A percentile compares a stretch with the other conserved stretches of the same genome.
Evolutionary conservation across 2,888 invertebrate genomes (phyloP).

Genomic region (Cataglyphis rosenhaueri): DNA sequence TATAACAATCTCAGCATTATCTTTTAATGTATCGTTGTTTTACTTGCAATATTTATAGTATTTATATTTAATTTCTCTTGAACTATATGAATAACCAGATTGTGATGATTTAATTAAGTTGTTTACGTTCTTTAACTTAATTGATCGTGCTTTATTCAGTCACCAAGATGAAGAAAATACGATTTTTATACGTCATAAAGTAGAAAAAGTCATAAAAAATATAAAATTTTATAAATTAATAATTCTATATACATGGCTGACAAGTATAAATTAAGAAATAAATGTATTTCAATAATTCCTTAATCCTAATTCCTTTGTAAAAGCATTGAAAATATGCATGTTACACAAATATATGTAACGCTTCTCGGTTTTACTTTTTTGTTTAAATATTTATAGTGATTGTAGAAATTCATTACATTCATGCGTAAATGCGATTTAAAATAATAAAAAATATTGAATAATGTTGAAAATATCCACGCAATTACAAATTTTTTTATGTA

Average conservation of each 20-base stretch:
- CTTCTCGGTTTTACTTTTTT: not conserved
- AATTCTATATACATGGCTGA: not conserved
- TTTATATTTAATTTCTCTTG: conserved; percentile 6
- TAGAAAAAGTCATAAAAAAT: not conserved
- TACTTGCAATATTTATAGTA: not conserved
- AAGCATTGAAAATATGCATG: not conserved
- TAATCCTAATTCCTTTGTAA: not conserved
- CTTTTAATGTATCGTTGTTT: not conserved
- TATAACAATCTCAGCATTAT: not conserved
- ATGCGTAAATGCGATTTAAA: not conserved
- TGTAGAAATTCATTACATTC: not conserved
- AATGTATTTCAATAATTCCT: not conserved
- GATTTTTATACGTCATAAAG: not conserved
- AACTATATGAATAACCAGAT: not conserved
- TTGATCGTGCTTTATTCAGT: not conserved
- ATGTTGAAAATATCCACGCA: not conserved
- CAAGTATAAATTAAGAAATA: conserved; percentile 4
- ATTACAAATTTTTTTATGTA: not conserved
- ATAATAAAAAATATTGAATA: not conserved
- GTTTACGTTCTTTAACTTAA: conserved; percentile 10
- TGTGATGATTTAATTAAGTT: conserved; percentile 12
- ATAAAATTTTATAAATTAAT: not conserved
- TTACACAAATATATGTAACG: not conserved
- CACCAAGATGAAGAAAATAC: conserved; percentile 14
- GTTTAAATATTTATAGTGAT: not conserved